Conservation (phyloP, 1,140 invertebrate species). For the Drosophila rufa region DNA sequence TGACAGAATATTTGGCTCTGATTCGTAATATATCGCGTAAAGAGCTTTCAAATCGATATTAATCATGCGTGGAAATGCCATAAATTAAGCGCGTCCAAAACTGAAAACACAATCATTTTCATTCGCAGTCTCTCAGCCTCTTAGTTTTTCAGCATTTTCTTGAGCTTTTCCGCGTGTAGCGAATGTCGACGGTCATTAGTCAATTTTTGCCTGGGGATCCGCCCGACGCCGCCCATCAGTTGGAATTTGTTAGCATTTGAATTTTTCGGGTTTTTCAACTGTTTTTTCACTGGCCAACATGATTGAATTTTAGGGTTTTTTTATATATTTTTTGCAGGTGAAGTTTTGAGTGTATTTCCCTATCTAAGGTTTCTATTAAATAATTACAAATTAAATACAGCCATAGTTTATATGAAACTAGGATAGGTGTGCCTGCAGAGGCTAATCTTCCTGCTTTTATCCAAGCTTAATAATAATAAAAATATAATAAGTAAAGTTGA, state of each 20-base stretch:
- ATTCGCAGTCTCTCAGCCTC: neutral
- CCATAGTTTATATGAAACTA: too few relatives aligned
- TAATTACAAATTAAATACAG: too few relatives aligned
- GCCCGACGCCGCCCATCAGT: conserved; percentile 39
- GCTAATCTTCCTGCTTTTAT: neutral
- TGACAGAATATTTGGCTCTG: conserved; percentile 21
- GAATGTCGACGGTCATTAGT: conserved; percentile 73
- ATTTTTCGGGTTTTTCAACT: neutral
- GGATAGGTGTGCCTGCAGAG: too few relatives aligned
- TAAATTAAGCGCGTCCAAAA: conserved; percentile 66
- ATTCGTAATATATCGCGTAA: conserved; percentile 46
- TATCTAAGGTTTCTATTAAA: neutral
- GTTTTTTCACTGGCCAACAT: neutral
- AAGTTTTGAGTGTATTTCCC: neutral
- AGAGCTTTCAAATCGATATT: conserved; percentile 82
- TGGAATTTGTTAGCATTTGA: conserved; percentile 18
- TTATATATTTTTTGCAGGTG: neutral
- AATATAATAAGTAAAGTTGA: neutral
- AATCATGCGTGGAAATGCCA: conserved; percentile 81
- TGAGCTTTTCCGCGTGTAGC: conserved; percentile 53
- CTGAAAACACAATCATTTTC: conserved; percentile 57
- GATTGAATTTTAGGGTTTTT: too few relatives aligned
- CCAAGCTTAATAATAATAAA: neutral
- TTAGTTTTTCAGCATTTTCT: conserved; percentile 10
- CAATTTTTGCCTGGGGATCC: conserved; percentile 48